Evolutionary conservation across 2,888 invertebrate species (phyloP), one percentile per base, ranked within the genome.

Genomic region (Xestia rhomboidea): DNA sequence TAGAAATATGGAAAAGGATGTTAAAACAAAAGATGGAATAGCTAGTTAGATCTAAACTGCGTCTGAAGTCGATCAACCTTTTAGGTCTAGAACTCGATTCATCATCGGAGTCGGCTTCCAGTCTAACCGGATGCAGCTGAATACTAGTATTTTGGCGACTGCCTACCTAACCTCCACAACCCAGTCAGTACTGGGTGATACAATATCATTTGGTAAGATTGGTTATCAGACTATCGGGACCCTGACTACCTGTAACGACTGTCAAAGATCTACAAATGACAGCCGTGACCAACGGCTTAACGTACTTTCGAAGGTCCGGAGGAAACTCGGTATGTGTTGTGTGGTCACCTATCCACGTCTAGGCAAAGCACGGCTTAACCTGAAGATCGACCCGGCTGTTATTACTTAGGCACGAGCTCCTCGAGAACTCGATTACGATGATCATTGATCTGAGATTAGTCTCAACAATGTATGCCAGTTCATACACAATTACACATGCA

Each of bases 1-100:
- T 98, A 74, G 5, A 77, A 75, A 80, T 10, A 0, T 27, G 6
- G 5, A 41, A 13, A 63, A 1, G 0, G 4, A 11, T 44, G 24
- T 67, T 34, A 41, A 1, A 63, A 27, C n/a, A 73, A 62, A 15
- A 46, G 10, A 13, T 2, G 0, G n/a, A 54, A 18, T 6, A n/a
- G 1, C 11, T 54, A 67, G 10, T 27, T 27, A 27, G 13, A 57
- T 15, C n/a, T 54, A 54, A n/a, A 54, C n/a, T 15, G 54, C 21
- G 8, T 21, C 7, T 41, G 18, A 30, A 30, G 41, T n/a, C 7
- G 27, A 41, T 27, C 57, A 30, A 30, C 0, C 18, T 27, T 60
- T 30, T 18, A 60, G 57, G 57, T 60, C 18, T 8, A 57, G 1
- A 57, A 6, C n/a, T 27, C 6, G 57, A 54, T 24, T 51, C n/a